Conservation (phyloP, 2,113 vertebrate genomes). For the Plecotus auritus region DNA sequence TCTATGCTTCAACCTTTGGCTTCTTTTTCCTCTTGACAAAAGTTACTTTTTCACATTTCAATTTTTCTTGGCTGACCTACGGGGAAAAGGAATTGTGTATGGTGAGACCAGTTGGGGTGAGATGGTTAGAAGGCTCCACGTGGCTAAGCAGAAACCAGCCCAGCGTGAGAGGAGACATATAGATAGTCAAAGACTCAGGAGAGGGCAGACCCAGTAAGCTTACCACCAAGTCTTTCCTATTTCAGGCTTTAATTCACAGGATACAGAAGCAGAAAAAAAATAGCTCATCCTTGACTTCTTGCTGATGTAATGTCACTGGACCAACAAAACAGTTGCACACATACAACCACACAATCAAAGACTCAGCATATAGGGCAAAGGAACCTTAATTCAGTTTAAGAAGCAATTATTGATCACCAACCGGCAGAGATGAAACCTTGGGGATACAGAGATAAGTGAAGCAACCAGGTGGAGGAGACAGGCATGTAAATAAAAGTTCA, state of each 20-base stretch:
- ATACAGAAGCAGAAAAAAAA: background rate
- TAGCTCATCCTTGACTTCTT: background rate
- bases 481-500: background rate
- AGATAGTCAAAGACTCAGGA: background rate
- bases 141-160: background rate
- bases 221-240: background rate
- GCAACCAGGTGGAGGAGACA: background rate
- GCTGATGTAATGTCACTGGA: background rate
- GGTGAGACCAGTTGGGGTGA: background rate
- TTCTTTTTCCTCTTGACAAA: slow-evolving; percentile 9
- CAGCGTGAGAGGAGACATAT: background rate
- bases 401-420: background rate
- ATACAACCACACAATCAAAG: background rate
- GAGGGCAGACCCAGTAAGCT: background rate
- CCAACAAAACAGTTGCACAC: background rate
- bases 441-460: background rate
- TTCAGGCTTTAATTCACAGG: background rate
- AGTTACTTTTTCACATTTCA: background rate
- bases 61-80: background rate
- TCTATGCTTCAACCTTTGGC: background rate
- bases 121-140: background rate
- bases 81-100: background rate
- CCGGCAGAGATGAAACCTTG: background rate
- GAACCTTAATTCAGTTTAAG: background rate
- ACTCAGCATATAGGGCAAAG: background rate